Percentiles rank a stretch among this genome's conserved stretches.
Evolutionary conservation across 2,797 vertebrate genomes (phyloP).

Genomic region (Myotis daubentonii): DNA sequence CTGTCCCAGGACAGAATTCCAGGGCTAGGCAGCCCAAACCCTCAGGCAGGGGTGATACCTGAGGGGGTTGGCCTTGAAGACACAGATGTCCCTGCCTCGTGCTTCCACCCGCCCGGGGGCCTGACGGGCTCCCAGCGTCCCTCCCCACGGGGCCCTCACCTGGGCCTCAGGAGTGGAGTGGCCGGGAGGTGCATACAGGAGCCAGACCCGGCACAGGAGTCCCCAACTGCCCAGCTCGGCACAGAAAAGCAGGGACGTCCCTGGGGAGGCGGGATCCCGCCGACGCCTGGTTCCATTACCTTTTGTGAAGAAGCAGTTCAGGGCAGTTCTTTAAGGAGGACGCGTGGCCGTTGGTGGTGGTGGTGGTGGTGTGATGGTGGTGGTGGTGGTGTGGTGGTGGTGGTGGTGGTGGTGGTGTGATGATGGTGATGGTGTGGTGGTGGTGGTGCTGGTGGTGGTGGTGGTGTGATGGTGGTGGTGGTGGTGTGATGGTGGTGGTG

Average conservation of each 20-base stretch:
- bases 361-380: no score
- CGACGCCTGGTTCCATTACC: rapidly evolving
- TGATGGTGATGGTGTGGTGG: no score
- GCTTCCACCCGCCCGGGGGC: background rate
- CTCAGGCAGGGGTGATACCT: background rate
- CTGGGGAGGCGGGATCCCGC: background rate
- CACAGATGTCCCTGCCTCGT: background rate
- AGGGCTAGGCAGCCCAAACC: background rate
- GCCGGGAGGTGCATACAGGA: background rate
- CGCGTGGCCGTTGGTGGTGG: no score
- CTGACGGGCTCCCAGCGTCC: background rate
- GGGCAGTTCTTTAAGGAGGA: background rate
- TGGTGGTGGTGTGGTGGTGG: no score
- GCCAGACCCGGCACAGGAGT: no score
- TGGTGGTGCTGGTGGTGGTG: no score
- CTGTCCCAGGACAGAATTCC: background rate
- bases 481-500: no score
- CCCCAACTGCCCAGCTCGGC: background rate
- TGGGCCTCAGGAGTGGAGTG: background rate
- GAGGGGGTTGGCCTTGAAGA: background rate
- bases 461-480: no score
- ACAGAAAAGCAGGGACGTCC: background rate
- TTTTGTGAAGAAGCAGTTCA: background rate
- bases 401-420: no score
- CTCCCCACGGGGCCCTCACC: background rate